Percentiles rank a stretch among this genome's conserved stretches.
Conservation (phyloP, 1,140 invertebrate species). For the Meteorus sp. region DNA sequence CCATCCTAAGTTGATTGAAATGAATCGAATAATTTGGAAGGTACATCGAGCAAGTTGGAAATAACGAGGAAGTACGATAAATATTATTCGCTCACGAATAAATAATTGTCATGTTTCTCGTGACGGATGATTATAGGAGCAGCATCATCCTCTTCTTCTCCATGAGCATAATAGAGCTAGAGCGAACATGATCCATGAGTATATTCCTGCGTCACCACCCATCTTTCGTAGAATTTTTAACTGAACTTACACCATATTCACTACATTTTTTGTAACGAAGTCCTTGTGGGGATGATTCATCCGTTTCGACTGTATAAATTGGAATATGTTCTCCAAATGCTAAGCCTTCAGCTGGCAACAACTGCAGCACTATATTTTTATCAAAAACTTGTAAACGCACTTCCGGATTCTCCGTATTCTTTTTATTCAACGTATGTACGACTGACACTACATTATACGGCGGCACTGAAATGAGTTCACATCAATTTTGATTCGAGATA, state of each 20-base stretch:
- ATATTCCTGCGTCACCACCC: background rate
- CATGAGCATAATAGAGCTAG: conserved; percentile 18
- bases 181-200: background rate
- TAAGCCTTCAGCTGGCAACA: conserved; percentile 18
- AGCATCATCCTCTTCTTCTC: conserved; percentile 16
- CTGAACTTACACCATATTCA: conserved; percentile 18
- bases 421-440: conserved; percentile 3
- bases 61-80: no score
- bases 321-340: conserved; percentile 21
- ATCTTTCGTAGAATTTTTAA: background rate
- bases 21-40: background rate
- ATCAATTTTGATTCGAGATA: background rate
- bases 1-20: conserved; percentile 16
- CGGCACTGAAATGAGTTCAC: conserved; percentile 3
- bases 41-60: no score
- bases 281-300: conserved; percentile 7
- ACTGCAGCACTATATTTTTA: conserved; percentile 6
- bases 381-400: conserved; percentile 16
- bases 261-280: conserved; percentile 18
- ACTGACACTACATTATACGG: conserved; percentile 18
- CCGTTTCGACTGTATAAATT: conserved; percentile 14
- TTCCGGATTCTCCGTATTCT: conserved; percentile 11
- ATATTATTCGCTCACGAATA: conserved; percentile 8
- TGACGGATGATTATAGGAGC: conserved; percentile 21
- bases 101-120: conserved; percentile 6